Evolutionary conservation across 2,888 invertebrate species (phyloP).

Genomic region (Drosophila acutilabella): DNA sequence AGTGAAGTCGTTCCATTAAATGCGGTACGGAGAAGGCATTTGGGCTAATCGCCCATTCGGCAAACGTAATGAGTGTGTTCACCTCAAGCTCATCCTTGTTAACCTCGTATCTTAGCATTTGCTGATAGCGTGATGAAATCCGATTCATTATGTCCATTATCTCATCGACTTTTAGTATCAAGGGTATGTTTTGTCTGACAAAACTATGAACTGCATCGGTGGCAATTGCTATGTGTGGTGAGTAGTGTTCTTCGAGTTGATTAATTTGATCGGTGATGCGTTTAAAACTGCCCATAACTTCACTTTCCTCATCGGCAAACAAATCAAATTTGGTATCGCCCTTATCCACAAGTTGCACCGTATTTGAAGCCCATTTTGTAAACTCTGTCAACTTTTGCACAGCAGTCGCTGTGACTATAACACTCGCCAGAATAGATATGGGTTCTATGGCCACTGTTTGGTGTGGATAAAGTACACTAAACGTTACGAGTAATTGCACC

Average conservation of each 20-base stretch:
- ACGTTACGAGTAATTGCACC: neutral
- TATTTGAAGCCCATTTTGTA: neutral
- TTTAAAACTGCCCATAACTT: neutral
- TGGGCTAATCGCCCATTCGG: conserved; percentile 89
- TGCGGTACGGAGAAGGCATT: conserved; percentile 88
- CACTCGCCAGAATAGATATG: neutral
- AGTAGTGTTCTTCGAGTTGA: conserved; percentile 64
- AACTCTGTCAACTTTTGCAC: neutral
- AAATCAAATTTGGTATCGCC: neutral
- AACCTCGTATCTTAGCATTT: conserved; percentile 87
- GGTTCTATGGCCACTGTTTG: neutral
- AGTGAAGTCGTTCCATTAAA: conserved; percentile 88
- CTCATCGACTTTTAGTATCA: conserved; percentile 88
- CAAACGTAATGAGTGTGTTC: conserved; percentile 90
- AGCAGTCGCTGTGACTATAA: neutral
- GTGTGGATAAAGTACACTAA: neutral
- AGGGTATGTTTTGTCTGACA: conserved; percentile 84
- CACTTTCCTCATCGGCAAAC: neutral
- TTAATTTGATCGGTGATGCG: neutral
- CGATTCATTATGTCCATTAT: conserved; percentile 87
- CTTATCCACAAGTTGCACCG: neutral
- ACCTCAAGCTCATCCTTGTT: conserved; percentile 87
- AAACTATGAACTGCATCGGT: conserved; percentile 80
- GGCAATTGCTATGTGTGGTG: conserved; percentile 80
- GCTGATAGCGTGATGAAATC: conserved; percentile 87